phyloP scores from a whole-genome alignment of 2,888 invertebrate genomes.

The Cantharis rufa region DNA sequence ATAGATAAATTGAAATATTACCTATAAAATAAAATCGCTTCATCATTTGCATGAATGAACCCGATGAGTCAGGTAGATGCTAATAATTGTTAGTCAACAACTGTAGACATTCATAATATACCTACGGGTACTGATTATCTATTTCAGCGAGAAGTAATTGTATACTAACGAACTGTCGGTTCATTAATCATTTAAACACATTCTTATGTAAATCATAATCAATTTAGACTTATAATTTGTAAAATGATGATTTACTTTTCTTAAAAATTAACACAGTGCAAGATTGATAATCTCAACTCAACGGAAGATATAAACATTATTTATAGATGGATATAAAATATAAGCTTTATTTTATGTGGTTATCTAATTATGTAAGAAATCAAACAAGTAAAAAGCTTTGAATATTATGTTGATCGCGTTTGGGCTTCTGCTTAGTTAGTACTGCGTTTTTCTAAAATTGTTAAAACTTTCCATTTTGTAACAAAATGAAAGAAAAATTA shows the following conservation, averaged over 20 bases:
- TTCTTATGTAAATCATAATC: constrained; percentile 14
- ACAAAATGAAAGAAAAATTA: too few relatives aligned
- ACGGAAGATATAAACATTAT: too few relatives aligned
- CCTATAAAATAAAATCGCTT: constrained; percentile 2
- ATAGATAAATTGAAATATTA: background rate
- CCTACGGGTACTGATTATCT: constrained; percentile 30
- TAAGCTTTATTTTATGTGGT: too few relatives aligned
- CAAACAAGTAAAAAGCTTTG: too few relatives aligned
- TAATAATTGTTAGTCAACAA: constrained; percentile 30
- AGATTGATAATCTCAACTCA: background rate
- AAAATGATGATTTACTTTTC: background rate
- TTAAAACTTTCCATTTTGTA: too few relatives aligned
- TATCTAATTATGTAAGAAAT: too few relatives aligned
- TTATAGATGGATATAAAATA: too few relatives aligned
- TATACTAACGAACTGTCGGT: constrained; percentile 31
- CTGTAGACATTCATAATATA: constrained; percentile 27
- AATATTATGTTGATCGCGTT: too few relatives aligned
- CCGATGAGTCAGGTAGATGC: constrained; percentile 26
- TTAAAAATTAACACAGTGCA: background rate
- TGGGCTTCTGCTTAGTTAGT: too few relatives aligned
- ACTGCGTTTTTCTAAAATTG: too few relatives aligned
- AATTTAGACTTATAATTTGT: background rate
- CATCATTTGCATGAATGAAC: constrained; percentile 12
- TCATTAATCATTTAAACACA: constrained; percentile 27
- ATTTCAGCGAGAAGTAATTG: constrained; percentile 26